These are phyloP conservation scores for Microcebus jonahi DNA, from an alignment of 2,113 vertebrate species.

Conservation along the genomic window DNA sequence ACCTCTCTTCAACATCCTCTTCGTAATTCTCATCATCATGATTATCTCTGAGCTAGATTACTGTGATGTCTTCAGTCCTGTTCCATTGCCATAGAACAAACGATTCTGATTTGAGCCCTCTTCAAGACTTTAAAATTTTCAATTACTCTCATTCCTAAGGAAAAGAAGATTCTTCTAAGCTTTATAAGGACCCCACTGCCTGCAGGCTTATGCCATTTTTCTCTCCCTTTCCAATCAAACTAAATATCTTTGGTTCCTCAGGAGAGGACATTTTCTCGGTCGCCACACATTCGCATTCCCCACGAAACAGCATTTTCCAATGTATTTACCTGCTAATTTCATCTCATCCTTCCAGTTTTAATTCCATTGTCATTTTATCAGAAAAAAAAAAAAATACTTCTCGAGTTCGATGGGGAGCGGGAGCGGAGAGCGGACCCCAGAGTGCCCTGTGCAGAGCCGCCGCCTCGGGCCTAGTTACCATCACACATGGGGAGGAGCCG, in stretches of 20 bases:
- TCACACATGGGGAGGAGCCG: too few species aligned
- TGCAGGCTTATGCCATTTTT: background rate
- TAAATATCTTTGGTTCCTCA: background rate
- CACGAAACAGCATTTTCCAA: background rate
- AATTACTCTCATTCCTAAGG: background rate
- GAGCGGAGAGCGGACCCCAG: too few species aligned
- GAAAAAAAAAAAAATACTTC: background rate
- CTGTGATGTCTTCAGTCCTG: background rate
- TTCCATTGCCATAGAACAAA: background rate
- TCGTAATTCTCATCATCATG: background rate
- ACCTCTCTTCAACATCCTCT: background rate
- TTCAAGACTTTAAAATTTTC: background rate
- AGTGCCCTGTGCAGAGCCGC: too few species aligned
- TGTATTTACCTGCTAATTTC: background rate
- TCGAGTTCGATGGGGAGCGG: too few species aligned
- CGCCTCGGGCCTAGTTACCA: too few species aligned
- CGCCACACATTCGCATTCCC: accelerated
- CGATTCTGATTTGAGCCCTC: background rate
- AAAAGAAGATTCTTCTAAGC: background rate
- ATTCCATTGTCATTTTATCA: background rate
- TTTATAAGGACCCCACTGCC: background rate
- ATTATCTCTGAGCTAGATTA: background rate
- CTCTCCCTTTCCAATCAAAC: background rate
- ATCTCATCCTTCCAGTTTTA: background rate
- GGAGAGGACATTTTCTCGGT: background rate